Evolutionary conservation across 2,888 invertebrate genomes (phyloP).

Genomic region (Junonia oenone): DNA sequence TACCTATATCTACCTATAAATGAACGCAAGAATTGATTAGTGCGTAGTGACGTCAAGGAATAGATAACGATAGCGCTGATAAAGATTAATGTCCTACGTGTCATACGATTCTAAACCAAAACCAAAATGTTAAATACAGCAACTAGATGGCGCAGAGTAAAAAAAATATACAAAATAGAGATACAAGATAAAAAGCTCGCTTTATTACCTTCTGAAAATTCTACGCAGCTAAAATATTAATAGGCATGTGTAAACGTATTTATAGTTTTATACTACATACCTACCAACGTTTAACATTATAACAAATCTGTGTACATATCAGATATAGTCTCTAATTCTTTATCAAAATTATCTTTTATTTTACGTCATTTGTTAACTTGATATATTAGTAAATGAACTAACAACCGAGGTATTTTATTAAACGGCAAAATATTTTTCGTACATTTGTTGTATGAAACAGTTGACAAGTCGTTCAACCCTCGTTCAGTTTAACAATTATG

Average conservation of each 20-base stretch:
- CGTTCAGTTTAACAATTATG: constrained; percentile 77
- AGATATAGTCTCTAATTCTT: too few species aligned
- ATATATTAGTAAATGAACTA: too few species aligned
- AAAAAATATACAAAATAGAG: background rate
- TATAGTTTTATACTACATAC: too few species aligned
- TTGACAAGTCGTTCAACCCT: constrained; percentile 76
- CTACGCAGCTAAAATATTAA: constrained; percentile 16
- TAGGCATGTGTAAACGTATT: too few species aligned
- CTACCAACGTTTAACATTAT: too few species aligned
- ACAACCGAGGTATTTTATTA: too few species aligned
- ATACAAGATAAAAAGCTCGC: background rate
- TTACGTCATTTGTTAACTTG: too few species aligned
- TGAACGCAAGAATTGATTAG: constrained; percentile 37
- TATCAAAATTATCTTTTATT: too few species aligned
- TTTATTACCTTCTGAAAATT: background rate
- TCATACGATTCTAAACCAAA: background rate
- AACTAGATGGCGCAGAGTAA: background rate
- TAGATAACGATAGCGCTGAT: constrained; percentile 28
- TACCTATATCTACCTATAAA: too few species aligned
- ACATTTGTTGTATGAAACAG: constrained; percentile 64
- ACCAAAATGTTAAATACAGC: background rate
- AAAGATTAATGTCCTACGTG: constrained; percentile 8
- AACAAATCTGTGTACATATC: too few species aligned
- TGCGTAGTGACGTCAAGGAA: constrained; percentile 40
- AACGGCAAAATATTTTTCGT: constrained; percentile 34